phyloP scores from a whole-genome alignment of 2,888 invertebrate species.

The Coenonympha arcania region DNA sequence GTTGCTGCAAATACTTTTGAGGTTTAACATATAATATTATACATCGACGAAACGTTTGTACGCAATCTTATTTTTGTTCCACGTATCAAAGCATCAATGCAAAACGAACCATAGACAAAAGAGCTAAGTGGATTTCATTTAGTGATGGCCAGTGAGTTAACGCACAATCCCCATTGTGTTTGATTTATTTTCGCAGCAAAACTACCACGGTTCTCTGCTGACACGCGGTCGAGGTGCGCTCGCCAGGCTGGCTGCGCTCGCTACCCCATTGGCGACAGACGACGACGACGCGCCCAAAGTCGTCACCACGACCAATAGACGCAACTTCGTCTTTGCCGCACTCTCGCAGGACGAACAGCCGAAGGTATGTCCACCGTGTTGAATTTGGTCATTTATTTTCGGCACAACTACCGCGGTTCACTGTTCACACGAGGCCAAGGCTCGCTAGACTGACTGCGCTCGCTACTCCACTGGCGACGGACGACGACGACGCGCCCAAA shows the following conservation, averaged over 20 bases:
- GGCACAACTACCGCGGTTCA: background rate
- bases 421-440: background rate
- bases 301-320: slow-evolving; percentile 48
- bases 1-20: no score
- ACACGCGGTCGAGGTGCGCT: slow-evolving; percentile 79
- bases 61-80: no score
- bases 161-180: background rate
- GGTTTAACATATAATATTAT: no score
- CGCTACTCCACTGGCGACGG: background rate
- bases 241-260: slow-evolving; percentile 81
- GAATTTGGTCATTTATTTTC: no score
- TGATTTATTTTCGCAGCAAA: slow-evolving; percentile 51
- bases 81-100: no score
- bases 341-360: slow-evolving; percentile 63
- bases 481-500: slow-evolving; percentile 36
- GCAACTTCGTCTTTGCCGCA: slow-evolving; percentile 85
- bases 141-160: no score
- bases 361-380: slow-evolving; percentile 55
- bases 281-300: slow-evolving; percentile 38
- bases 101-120: no score
- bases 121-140: no score
- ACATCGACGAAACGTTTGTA: no score
- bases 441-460: slow-evolving; percentile 73
- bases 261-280: slow-evolving; percentile 59
- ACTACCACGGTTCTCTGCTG: slow-evolving; percentile 77